Evolutionary conservation across 1,140 invertebrate species (phyloP), one percentile per base, ranked within the genome.

Genomic region (Penaeus japonicus): DNA sequence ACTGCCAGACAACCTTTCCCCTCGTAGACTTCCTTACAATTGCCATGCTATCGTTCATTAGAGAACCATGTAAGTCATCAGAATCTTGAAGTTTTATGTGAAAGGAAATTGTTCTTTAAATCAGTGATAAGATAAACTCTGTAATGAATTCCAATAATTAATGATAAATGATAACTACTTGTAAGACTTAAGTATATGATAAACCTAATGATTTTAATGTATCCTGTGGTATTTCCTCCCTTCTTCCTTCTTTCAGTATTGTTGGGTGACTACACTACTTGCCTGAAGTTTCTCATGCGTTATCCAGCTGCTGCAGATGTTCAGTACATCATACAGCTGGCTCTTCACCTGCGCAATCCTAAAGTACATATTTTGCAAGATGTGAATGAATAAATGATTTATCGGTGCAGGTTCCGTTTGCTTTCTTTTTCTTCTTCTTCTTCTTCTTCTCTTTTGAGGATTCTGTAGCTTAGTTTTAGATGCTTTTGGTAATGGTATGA

Each of bases 21-120:
- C 93, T 96, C 35, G 94, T 96, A 27, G 96, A 97, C 92, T 96
- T 95, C 89, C 94, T 97, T 62, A 94, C 96, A 91, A 94, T 96
- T 27, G 95, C 96, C 4, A 96, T 97, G 95, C 92, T 97, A 27
- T 93, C 96, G 17, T 94, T 95, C 78, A 95, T 97, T 80, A 92
- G 95, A 84, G 93, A 94, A 89, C 93, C 95, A 84, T 92, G 96
- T 96, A 92, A 94, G 95, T 94, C 27, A 73, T 1, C 7, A 18
- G 12, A 73, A n/a, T 1, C 35, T 18, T 24, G 27, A 5, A 30
- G 24, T 18, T 73, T 73, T 12, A 10, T 73, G 27, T 73, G 15
- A 73, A 73, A 73, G n/a, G 22, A 73, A 30, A 73, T 30, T 47
- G 10, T 47, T 15, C 10, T 0, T 47, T 47, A 47, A 47, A 47